Evolutionary conservation across 1,140 invertebrate species (phyloP), one percentile per base, ranked within the genome.

Genomic region (Drosophila dunni): DNA sequence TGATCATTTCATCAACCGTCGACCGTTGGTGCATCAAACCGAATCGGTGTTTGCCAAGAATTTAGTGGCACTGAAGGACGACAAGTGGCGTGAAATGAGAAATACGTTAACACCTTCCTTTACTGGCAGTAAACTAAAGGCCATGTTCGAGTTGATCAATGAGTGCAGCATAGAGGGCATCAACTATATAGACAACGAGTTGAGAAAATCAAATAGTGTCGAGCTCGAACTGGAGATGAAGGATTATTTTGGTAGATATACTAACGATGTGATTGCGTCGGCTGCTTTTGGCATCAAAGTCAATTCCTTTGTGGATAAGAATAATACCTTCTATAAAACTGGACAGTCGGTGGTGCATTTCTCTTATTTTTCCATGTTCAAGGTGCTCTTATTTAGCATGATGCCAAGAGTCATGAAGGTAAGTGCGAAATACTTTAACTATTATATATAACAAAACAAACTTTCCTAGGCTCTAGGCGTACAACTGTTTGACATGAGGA

Each of bases 1-100:
- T 68, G 94, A 96, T 15, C 88, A 94, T 75, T 96, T 96, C 71
- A 82, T 93, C 0, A 93, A 94, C 51, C 93, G 93, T 85, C 64
- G 85, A n/a, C 45, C 15, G 36, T 73, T 94, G 45, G 82, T 4
- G 57, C 63, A 9, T 62, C 83, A 40, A 4, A 11, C 7, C 3
- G 92, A 93, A 3, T 67, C 78, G 0, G 61, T 94, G 1, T 88
- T 92, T 9, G 60, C 63, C 6, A 92, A 89, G 42, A 91, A 84
- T 34, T 51, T 94, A 0, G 79, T 91, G 7, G 53, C 71, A 0
- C 58, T 93, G 4, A 75, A 66, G 7, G 92, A 92, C 10, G 76
- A 93, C 4, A 83, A 92, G 53, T 94, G 93, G 93, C 81, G 90
- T 45, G 90, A 93, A 34, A 93, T 94, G 91, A 73, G 93, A 0